phyloP scores from a whole-genome alignment of 2,888 invertebrate species.

The Empis stercorea region DNA sequence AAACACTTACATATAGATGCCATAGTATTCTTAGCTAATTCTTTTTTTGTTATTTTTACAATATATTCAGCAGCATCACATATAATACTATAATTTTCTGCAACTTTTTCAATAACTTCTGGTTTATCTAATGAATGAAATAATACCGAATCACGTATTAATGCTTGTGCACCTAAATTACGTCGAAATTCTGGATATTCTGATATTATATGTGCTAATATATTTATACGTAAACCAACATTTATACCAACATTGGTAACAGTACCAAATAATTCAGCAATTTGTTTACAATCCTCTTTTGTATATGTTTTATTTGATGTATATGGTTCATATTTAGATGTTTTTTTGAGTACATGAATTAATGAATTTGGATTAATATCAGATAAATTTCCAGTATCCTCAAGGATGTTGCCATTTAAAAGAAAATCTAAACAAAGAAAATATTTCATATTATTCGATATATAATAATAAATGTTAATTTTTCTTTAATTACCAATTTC shows the following conservation, averaged over 20 bases:
- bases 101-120: conserved; percentile 49
- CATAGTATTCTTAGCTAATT: conserved; percentile 26
- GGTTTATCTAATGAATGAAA: conserved; percentile 52
- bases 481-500: not conserved
- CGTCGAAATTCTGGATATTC: conserved; percentile 53
- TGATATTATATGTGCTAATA: conserved; percentile 46
- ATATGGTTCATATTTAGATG: conserved; percentile 22
- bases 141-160: conserved; percentile 59
- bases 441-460: too few species aligned
- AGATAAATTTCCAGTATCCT: conserved; percentile 43
- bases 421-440: conserved; percentile 48
- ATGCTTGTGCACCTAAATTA: conserved; percentile 56
- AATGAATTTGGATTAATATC: conserved; percentile 44
- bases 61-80: conserved; percentile 46
- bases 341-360: conserved; percentile 40
- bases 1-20: not conserved
- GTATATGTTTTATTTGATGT: conserved; percentile 15
- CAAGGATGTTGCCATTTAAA: conserved; percentile 50
- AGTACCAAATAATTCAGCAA: conserved; percentile 20
- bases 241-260: conserved; percentile 34
- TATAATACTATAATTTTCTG: conserved; percentile 52
- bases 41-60: conserved; percentile 32
- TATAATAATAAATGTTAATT: too few species aligned
- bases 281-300: conserved; percentile 8
- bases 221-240: conserved; percentile 39